Percentiles rank a stretch among this genome's conserved stretches.
Evolutionary conservation across 2,888 invertebrate species (phyloP).

Genomic region (Eupithecia dodoneata): DNA sequence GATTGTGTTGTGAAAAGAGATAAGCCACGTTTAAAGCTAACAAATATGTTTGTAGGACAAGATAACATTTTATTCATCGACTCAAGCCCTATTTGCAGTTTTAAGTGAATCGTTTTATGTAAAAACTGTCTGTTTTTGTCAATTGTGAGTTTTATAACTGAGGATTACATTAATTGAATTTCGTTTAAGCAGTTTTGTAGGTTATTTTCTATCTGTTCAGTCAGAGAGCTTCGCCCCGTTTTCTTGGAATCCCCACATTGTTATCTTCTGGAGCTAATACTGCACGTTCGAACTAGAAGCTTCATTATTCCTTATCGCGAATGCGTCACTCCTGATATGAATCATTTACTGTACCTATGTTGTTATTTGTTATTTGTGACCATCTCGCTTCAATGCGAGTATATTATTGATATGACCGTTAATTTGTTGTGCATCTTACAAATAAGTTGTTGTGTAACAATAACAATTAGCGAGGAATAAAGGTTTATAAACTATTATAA

Average conservation of each 20-base stretch:
- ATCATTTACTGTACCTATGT: not conserved
- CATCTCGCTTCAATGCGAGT: conserved; percentile 1
- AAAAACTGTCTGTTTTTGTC: not conserved
- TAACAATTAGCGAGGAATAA: conserved; percentile 14
- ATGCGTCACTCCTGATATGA: conserved; percentile 1
- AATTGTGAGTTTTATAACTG: not conserved
- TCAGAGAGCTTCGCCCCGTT: not conserved
- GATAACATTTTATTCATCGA: conserved; percentile 12
- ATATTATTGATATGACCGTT: not conserved
- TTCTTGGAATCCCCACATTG: conserved; percentile 6
- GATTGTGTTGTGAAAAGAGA: conserved; percentile 66
- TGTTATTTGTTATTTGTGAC: not conserved
- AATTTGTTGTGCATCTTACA: conserved; percentile 18
- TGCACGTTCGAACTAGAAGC: not conserved
- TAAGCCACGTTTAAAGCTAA: conserved; percentile 60
- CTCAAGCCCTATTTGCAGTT: not conserved
- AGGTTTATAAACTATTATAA: conserved; percentile 19
- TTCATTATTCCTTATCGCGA: conserved; percentile 3
- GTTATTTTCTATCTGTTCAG: not conserved
- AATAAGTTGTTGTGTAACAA: conserved; percentile 8
- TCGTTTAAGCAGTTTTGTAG: not conserved
- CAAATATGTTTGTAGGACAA: conserved; percentile 15
- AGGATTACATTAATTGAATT: not conserved
- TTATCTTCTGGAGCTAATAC: not conserved
- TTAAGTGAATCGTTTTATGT: not conserved